A percentile compares a stretch with the other conserved stretches of the same genome.
Conservation (phyloP, 2,888 invertebrate genomes). For the Brachynemurus nebulosus region DNA sequence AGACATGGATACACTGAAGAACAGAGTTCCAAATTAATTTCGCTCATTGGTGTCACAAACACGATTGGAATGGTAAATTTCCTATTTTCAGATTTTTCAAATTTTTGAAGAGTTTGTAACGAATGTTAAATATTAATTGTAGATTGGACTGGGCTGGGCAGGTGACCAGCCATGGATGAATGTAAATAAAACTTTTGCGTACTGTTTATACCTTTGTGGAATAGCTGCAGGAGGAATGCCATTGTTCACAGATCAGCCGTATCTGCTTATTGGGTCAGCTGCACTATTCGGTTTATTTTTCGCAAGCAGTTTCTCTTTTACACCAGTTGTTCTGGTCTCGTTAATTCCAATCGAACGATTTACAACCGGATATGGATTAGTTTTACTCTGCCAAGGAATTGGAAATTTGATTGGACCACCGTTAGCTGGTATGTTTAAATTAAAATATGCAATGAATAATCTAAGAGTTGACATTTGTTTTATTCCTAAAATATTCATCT, state of each 20-base stretch:
- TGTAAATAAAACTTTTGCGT: slow-evolving; percentile 67
- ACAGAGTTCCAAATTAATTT: slow-evolving; percentile 65
- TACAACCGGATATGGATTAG: slow-evolving; percentile 83
- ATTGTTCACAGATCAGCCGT: slow-evolving; percentile 28
- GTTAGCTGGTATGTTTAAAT: slow-evolving; percentile 68
- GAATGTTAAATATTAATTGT: slow-evolving; percentile 15
- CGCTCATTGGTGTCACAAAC: slow-evolving; percentile 78
- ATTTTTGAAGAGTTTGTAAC: too few relatives aligned
- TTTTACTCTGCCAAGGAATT: slow-evolving; percentile 79
- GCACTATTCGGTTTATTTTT: slow-evolving; percentile 78
- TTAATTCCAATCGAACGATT: slow-evolving; percentile 82
- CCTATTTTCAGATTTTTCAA: not conserved
- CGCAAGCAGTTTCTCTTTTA: slow-evolving; percentile 83
- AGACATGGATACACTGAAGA: slow-evolving; percentile 50
- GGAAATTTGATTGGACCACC: slow-evolving; percentile 89
- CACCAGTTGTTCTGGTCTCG: slow-evolving; percentile 77
- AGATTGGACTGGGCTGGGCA: slow-evolving; percentile 74
- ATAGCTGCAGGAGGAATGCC: slow-evolving; percentile 45
- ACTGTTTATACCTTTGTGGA: slow-evolving; percentile 57
- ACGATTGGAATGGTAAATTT: slow-evolving; percentile 72
- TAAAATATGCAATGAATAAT: not conserved
- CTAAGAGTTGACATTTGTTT: not conserved
- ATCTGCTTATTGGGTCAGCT: slow-evolving; percentile 27
- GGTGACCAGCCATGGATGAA: slow-evolving; percentile 79
- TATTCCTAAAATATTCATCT: too few relatives aligned